Percentiles rank a stretch among this genome's conserved stretches.
phyloP scores from a whole-genome alignment of 1,140 invertebrate genomes.

The Epicauta chinensis region DNA sequence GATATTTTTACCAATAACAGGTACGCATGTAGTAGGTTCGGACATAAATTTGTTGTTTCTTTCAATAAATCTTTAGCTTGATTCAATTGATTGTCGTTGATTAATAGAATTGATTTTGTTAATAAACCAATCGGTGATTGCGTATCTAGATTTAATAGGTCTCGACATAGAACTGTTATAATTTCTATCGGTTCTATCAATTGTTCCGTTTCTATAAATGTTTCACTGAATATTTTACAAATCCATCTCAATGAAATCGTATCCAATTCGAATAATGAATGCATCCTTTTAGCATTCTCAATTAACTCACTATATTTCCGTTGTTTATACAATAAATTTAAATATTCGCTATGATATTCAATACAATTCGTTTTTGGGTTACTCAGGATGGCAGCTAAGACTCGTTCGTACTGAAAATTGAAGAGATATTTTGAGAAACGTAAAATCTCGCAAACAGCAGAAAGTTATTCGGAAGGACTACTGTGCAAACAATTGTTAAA shows the following conservation, averaged over 20 bases:
- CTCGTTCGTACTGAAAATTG: constrained; percentile 24
- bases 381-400: constrained; percentile 16
- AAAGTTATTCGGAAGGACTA: no score
- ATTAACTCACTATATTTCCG: constrained; percentile 44
- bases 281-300: constrained; percentile 48
- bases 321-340: constrained; percentile 50
- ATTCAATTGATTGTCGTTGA: constrained; percentile 48
- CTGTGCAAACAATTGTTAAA: no score
- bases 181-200: constrained; percentile 37
- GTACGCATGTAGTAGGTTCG: constrained; percentile 44
- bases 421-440: neutral
- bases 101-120: constrained; percentile 52
- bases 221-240: constrained; percentile 53
- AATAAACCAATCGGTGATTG: constrained; percentile 53
- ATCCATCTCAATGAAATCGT: constrained; percentile 54
- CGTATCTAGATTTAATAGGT: constrained; percentile 46
- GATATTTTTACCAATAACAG: constrained; percentile 47
- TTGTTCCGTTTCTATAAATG: constrained; percentile 38
- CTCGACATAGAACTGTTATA: constrained; percentile 47
- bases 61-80: constrained; percentile 27
- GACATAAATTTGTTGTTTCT: neutral
- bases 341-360: constrained; percentile 49
- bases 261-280: constrained; percentile 45
- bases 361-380: constrained; percentile 18
- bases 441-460: no score